Evolutionary conservation across 2,888 invertebrate species (phyloP).

Genomic region (Allacma fusca): DNA sequence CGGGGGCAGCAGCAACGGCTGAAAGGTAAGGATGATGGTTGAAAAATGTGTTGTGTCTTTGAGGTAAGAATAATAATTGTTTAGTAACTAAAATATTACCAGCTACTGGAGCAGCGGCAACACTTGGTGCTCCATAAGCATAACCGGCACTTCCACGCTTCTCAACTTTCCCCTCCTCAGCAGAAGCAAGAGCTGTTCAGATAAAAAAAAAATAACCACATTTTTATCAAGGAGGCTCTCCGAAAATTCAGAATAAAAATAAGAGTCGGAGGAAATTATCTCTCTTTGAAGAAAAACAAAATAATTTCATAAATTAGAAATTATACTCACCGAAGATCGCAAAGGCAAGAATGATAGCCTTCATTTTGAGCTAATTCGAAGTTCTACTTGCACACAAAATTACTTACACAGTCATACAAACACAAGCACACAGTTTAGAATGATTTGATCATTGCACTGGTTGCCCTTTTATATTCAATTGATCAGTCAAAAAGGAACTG

Average conservation of each 20-base stretch:
- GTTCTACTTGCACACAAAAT: constrained; percentile 33
- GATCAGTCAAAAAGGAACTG: constrained; percentile 21
- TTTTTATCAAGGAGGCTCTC: neutral
- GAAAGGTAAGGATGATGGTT: constrained; percentile 4
- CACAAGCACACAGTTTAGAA: constrained; percentile 46
- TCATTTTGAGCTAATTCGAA: constrained; percentile 36
- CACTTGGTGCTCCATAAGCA: constrained; percentile 47
- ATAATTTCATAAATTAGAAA: neutral
- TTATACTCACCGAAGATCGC: constrained; percentile 40
- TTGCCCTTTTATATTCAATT: constrained; percentile 36
- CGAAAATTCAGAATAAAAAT: too few relatives aligned
- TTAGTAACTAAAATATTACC: neutral
- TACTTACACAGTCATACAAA: constrained; percentile 45
- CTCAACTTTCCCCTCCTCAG: constrained; percentile 44
- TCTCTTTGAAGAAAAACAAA: too few relatives aligned
- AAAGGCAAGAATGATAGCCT: constrained; percentile 41
- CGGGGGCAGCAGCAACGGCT: constrained; percentile 28
- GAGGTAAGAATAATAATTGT: neutral
- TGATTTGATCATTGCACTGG: constrained; percentile 27
- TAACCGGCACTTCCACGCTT: constrained; percentile 45
- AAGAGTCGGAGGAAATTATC: too few relatives aligned
- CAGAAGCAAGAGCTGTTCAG: constrained; percentile 39
- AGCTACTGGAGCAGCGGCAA: constrained; percentile 23
- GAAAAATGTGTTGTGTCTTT: neutral
- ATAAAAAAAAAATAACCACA: neutral